phyloP scores from a whole-genome alignment of 2,888 invertebrate genomes.

The Mythimna impura region DNA sequence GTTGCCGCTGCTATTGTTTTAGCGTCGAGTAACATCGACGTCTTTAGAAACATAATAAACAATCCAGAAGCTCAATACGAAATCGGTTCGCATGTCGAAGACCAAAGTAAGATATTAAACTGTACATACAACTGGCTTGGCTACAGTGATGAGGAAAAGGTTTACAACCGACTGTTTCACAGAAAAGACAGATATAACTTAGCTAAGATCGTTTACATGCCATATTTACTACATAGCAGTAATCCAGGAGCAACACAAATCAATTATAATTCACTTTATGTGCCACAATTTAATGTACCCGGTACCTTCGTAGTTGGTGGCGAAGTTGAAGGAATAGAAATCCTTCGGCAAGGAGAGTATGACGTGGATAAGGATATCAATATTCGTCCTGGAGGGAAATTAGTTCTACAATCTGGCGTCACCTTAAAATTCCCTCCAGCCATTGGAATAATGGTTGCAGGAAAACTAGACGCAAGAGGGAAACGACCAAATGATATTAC shows the following conservation, averaged over 20 bases:
- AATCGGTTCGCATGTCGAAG: constrained; percentile 98
- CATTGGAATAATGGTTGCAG: constrained; percentile 99
- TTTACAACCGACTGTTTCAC: constrained; percentile 94
- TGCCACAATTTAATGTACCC: constrained; percentile 94
- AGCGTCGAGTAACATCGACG: constrained; percentile 96
- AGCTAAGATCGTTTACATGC: constrained; percentile 97
- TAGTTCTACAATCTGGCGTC: constrained; percentile 97
- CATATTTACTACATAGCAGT: constrained; percentile 96
- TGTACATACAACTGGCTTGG: constrained; percentile 99
- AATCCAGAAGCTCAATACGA: constrained; percentile 98
- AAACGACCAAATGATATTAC: constrained; percentile 94
- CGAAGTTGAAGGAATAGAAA: constrained; percentile 97
- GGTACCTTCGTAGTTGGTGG: constrained; percentile 95
- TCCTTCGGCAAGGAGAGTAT: constrained; percentile 95
- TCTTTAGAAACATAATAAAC: constrained; percentile 97
- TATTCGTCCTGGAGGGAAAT: constrained; percentile 97
- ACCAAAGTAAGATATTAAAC: constrained; percentile 98
- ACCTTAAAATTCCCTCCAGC: constrained; percentile 97
- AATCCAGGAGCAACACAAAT: constrained; percentile 96
- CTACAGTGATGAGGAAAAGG: constrained; percentile 92
- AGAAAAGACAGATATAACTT: constrained; percentile 98
- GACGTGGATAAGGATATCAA: constrained; percentile 98
- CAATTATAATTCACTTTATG: constrained; percentile 93
- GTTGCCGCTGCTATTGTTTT: constrained; percentile 98
- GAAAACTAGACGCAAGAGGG: constrained; percentile 96